Conservation (phyloP, 1,140 invertebrate genomes). For the Micrasema longulum region DNA sequence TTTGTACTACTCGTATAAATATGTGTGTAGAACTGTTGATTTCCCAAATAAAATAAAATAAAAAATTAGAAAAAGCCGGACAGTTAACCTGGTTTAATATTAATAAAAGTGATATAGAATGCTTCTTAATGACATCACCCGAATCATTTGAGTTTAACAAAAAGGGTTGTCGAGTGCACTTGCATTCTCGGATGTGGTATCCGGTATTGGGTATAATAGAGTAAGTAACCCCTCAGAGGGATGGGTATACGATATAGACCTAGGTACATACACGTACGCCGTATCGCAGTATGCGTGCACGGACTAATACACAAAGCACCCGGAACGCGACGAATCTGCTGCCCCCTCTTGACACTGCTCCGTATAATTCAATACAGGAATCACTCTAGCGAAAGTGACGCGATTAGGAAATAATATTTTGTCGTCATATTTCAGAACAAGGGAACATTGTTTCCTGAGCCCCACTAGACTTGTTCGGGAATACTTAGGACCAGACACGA, state of each 20-base stretch:
- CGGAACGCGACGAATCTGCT: constrained; percentile 51
- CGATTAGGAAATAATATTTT: constrained; percentile 56
- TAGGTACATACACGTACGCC: background rate
- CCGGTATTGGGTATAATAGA: background rate
- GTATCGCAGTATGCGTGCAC: too few relatives aligned
- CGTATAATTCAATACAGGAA: constrained; percentile 54
- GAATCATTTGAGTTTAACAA: constrained; percentile 17
- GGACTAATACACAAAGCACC: too few relatives aligned
- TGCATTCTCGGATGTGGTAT: background rate
- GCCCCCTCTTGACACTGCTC: constrained; percentile 52
- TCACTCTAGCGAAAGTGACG: constrained; percentile 53
- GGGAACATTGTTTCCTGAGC: constrained; percentile 40
- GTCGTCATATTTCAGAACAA: constrained; percentile 52
- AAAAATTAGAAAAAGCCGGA: too few relatives aligned
- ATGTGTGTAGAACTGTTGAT: too few relatives aligned
- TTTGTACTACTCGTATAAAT: too few relatives aligned
- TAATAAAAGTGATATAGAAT: too few relatives aligned
- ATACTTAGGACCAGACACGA: background rate
- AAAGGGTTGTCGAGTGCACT: constrained; percentile 28
- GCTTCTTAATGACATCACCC: too few relatives aligned
- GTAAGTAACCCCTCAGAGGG: constrained; percentile 7
- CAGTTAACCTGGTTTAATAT: too few relatives aligned
- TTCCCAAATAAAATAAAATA: too few relatives aligned
- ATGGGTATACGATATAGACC: too few relatives aligned
- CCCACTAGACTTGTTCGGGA: constrained; percentile 21